Conservation (phyloP, 2,888 invertebrate species). For the Ischnura elegans region DNA sequence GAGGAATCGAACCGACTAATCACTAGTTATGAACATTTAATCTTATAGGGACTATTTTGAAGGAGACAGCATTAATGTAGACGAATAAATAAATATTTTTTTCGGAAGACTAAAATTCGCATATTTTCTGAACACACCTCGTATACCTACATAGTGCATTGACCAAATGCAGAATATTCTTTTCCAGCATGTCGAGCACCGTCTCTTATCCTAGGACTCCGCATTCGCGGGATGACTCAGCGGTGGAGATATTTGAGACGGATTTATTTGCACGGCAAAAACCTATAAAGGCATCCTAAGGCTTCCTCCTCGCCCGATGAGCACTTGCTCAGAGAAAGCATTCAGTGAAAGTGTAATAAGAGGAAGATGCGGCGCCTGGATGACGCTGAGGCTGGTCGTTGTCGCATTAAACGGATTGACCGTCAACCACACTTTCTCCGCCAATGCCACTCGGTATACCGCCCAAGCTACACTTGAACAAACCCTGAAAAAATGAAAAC, state of each 20-base stretch:
- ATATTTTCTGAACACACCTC: no score
- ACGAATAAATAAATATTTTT: no score
- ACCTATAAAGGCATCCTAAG: not conserved
- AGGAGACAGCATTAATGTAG: no score
- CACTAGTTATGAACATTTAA: no score
- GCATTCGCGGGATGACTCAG: not conserved
- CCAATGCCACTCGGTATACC: not conserved
- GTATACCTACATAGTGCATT: no score
- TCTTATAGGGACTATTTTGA: no score
- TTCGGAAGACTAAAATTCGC: no score
- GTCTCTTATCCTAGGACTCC: not conserved
- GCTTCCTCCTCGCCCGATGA: not conserved
- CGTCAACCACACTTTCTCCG: constrained; percentile 38
- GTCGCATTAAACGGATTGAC: no score
- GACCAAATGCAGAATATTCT: no score
- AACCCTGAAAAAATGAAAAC: not conserved
- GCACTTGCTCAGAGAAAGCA: constrained; percentile 28
- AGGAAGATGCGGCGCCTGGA: constrained; percentile 6
- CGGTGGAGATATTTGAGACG: not conserved
- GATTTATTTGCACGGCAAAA: not conserved
- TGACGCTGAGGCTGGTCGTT: not conserved
- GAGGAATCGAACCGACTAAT: no score
- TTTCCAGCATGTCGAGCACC: no score
- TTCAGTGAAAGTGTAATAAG: constrained; percentile 51
- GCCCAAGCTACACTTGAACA: not conserved